Evolutionary conservation across 2,888 invertebrate genomes (phyloP).

Genomic region (Phengaris arion): DNA sequence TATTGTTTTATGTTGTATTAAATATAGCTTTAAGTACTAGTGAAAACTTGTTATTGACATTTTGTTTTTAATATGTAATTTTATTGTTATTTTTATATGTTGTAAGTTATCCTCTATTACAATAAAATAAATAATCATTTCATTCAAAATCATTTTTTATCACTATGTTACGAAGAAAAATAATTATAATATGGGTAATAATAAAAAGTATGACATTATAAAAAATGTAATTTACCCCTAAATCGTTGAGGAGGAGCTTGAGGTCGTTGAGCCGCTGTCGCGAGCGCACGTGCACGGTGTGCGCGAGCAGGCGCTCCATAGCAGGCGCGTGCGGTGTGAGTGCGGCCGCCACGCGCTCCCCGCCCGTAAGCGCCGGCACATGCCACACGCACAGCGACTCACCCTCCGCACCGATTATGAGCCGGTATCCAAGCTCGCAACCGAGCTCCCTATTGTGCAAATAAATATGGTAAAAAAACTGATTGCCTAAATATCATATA

Average conservation of each 20-base stretch:
- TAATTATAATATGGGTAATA: background rate
- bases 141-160: too few species aligned
- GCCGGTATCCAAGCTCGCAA: conserved; percentile 91
- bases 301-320: conserved; percentile 95
- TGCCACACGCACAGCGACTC: conserved; percentile 76
- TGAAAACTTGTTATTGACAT: too few species aligned
- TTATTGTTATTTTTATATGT: too few species aligned
- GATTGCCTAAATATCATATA: too few species aligned
- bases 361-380: conserved; percentile 80
- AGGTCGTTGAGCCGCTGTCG: conserved; percentile 90
- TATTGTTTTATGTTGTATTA: too few species aligned
- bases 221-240: conserved; percentile 62
- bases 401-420: conserved; percentile 92
- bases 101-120: too few species aligned
- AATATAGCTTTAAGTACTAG: too few species aligned
- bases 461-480: background rate
- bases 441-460: conserved; percentile 81
- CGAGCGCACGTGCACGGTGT: conserved; percentile 96
- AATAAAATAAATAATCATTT: too few species aligned
- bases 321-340: conserved; percentile 95
- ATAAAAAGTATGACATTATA: background rate
- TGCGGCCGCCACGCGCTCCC: conserved; percentile 81
- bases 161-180: too few species aligned
- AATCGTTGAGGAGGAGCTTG: conserved; percentile 85
- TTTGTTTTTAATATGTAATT: too few species aligned